These are phyloP conservation scores for Natrix natrix DNA, from an alignment of 2,797 vertebrate species.

Conservation along the genomic window DNA sequence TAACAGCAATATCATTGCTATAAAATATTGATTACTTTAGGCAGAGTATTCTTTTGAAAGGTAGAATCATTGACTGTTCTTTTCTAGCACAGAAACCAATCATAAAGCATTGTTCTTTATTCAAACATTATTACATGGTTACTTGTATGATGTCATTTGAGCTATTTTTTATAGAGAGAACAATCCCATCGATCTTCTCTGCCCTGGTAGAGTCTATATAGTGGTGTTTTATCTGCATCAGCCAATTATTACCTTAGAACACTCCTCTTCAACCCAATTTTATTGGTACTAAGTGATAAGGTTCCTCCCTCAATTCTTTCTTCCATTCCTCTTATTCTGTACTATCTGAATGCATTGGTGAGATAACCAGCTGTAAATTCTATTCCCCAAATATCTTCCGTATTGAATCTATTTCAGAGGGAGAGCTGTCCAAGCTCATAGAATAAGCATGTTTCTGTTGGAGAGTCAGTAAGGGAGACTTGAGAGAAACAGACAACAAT, in stretches of 20 bases:
- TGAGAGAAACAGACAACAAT: neutral
- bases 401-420: neutral
- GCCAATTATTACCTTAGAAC: neutral
- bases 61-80: neutral
- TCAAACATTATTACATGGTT: neutral
- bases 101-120: neutral
- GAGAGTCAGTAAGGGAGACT: neutral
- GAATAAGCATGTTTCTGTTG: neutral
- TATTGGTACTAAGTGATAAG: neutral
- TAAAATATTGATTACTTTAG: neutral
- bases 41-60: neutral
- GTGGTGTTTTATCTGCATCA: neutral
- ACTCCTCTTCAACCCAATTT: neutral
- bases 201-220: neutral
- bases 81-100: neutral
- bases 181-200: neutral
- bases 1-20: neutral
- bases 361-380: neutral
- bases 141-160: neutral
- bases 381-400: neutral
- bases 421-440: neutral
- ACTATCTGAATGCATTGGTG: neutral
- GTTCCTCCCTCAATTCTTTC: neutral
- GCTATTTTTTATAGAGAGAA: neutral
- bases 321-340: neutral